A percentile compares a stretch with the other conserved stretches of the same genome.
phyloP scores from a whole-genome alignment of 2,113 vertebrate species.

The Delphinapterus leucas region DNA sequence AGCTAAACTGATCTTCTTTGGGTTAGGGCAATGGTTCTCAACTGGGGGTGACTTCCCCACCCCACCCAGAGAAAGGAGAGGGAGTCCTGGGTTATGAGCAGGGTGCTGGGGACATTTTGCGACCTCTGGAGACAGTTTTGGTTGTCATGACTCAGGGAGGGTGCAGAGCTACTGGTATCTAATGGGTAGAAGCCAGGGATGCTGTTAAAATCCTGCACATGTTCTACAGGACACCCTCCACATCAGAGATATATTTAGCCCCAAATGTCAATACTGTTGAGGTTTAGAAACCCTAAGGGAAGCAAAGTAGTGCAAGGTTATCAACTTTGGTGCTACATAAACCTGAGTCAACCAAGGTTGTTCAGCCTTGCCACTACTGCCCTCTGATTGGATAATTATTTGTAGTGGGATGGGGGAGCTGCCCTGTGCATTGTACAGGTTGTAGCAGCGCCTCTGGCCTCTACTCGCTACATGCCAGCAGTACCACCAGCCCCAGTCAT shows the following conservation, averaged over 20 bases:
- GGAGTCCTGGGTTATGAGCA: background rate
- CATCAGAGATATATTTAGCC: background rate
- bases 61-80: background rate
- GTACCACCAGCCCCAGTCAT: fast-evolving
- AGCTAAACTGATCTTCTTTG: background rate
- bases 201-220: background rate
- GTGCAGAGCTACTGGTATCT: background rate
- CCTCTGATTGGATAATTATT: fast-evolving
- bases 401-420: background rate
- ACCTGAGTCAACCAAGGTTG: background rate
- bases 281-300: background rate
- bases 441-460: background rate
- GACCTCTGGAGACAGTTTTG: background rate
- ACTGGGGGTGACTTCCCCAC: fast-evolving
- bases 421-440: background rate
- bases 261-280: background rate
- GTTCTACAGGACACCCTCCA: too few relatives aligned
- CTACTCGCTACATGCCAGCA: background rate
- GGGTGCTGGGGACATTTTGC: background rate
- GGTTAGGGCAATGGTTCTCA: background rate
- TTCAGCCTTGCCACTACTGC: background rate
- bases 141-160: background rate
- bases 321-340: background rate
- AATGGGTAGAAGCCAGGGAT: background rate
- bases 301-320: background rate